phyloP scores from a whole-genome alignment of 2,888 invertebrate genomes.

The Cephus spinipes region DNA sequence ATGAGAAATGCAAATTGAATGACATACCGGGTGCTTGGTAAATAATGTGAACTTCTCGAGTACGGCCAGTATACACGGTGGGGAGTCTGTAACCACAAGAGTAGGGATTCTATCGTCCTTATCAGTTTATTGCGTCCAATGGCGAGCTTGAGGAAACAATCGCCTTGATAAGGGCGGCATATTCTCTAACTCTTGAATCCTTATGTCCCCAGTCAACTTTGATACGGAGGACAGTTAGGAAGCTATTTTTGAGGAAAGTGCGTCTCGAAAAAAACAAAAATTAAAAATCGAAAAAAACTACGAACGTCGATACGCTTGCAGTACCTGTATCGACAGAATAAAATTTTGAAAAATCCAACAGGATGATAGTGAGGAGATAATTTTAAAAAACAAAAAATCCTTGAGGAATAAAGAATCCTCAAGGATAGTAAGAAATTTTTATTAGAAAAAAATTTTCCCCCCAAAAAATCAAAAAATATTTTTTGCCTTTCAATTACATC shows the following conservation, averaged over 20 bases:
- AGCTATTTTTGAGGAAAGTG: neutral
- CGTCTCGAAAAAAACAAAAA: neutral
- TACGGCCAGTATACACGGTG: neutral
- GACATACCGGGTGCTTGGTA: neutral
- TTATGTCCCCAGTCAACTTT: constrained; percentile 16
- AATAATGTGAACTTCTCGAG: neutral
- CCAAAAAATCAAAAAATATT: neutral
- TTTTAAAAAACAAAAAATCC: neutral
- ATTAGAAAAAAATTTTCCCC: too few relatives aligned
- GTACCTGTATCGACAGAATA: neutral
- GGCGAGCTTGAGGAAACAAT: constrained; percentile 25
- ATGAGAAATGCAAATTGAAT: neutral
- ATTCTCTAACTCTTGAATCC: constrained; percentile 16
- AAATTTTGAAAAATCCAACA: neutral
- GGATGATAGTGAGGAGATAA: neutral
- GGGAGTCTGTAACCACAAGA: constrained; percentile 4
- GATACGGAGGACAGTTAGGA: constrained; percentile 18
- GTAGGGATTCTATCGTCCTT: constrained; percentile 22
- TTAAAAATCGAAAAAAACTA: neutral
- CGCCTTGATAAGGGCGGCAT: constrained; percentile 23
- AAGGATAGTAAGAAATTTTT: neutral
- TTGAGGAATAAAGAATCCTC: neutral
- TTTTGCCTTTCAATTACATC: neutral
- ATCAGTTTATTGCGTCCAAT: constrained; percentile 24
- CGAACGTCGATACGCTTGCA: neutral